These are phyloP conservation scores for Chelonus insularis DNA, from an alignment of 1,140 invertebrate species.

Conservation along the genomic window DNA sequence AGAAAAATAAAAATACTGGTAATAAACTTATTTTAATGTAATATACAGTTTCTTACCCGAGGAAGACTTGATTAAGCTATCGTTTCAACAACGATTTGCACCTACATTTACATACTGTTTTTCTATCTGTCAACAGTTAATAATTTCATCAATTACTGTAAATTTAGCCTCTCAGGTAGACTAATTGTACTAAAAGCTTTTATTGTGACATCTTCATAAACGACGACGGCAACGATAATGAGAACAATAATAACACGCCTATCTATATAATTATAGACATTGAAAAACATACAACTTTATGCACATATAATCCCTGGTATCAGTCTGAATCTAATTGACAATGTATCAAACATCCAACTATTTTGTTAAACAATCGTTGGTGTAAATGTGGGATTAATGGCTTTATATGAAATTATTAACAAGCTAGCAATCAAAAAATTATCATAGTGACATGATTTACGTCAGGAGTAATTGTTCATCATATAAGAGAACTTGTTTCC, in stretches of 20 bases:
- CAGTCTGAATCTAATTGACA: conserved; percentile 63
- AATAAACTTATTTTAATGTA: background rate
- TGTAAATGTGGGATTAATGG: conserved; percentile 21
- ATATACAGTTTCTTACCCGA: conserved; percentile 9
- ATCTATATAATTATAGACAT: conserved; percentile 22
- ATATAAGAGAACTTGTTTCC: conserved; percentile 15
- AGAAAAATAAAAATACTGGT: background rate
- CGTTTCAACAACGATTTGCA: background rate
- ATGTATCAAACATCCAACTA: conserved; percentile 50
- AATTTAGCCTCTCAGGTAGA: conserved; percentile 1
- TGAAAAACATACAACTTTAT: conserved; percentile 25
- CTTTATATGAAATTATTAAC: conserved; percentile 18
- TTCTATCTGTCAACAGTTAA: background rate
- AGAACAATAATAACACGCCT: conserved; percentile 11
- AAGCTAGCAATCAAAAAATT: no score
- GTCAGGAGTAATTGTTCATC: background rate
- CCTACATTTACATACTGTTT: background rate
- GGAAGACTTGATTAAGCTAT: conserved; percentile 26
- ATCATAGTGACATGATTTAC: no score
- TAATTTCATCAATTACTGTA: background rate
- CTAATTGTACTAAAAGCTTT: conserved; percentile 10
- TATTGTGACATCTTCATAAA: background rate
- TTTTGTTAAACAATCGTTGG: conserved; percentile 27
- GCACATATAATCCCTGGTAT: conserved; percentile 55
- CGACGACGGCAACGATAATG: conserved; percentile 17